A percentile compares a stretch with the other conserved stretches of the same genome.
phyloP scores from a whole-genome alignment of 1,140 invertebrate genomes.

The Macrobrachium nipponense region DNA sequence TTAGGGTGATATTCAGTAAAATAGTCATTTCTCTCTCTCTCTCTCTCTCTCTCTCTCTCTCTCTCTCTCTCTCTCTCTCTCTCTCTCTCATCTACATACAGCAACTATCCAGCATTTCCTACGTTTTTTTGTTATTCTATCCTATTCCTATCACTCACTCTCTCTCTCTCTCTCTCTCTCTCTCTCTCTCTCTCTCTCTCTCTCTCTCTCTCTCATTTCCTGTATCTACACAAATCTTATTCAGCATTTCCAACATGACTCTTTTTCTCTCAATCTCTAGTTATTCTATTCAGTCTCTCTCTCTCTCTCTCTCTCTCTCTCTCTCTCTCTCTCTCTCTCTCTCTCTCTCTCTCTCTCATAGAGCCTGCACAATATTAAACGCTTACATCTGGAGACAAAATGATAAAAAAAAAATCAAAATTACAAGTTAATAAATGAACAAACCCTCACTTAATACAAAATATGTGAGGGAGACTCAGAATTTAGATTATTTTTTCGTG shows the following conservation, averaged over 20 bases:
- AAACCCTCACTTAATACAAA: no score
- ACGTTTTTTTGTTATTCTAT: no score
- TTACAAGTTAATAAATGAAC: no score
- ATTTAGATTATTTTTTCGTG: no score
- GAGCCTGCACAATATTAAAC: no score
- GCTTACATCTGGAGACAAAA: no score
- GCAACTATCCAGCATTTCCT: no score
- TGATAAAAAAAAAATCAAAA: no score
- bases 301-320: background rate
- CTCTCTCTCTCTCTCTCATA: background rate
- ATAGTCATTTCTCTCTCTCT: background rate
- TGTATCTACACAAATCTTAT: background rate
- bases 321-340: background rate
- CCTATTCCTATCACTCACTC: background rate
- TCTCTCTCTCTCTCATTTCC: background rate
- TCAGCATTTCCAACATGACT: no score
- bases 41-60: background rate
- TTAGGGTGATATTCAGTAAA: background rate
- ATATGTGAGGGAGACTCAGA: no score
- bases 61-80: background rate
- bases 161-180: slow-evolving; percentile 18
- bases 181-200: slow-evolving; percentile 21
- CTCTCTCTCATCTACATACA: no score
- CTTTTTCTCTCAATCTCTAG: background rate
- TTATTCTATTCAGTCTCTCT: background rate